phyloP scores from a whole-genome alignment of 2,797 vertebrate species.

The Cirrhinus molitorella region DNA sequence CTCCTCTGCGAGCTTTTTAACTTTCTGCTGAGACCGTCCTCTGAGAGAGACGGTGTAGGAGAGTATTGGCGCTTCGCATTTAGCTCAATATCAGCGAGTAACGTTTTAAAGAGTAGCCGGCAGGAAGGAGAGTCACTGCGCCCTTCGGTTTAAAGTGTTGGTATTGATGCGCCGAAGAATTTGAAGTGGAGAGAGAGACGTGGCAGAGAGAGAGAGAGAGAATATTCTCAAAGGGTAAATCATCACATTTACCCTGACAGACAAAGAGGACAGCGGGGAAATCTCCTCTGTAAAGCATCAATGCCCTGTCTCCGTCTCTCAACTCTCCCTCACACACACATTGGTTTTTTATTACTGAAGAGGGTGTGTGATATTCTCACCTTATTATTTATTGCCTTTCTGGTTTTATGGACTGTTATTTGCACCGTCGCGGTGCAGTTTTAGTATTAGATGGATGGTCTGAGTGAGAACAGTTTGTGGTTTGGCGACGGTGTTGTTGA shows the following conservation, averaged over 20 bases:
- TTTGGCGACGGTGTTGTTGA: background rate
- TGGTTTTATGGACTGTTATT: slow-evolving; percentile 45
- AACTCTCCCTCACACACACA: background rate
- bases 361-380: slow-evolving; percentile 42
- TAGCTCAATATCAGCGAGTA: slow-evolving; percentile 55
- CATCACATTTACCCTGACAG: slow-evolving; percentile 54
- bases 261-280: slow-evolving; percentile 48
- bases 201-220: slow-evolving; percentile 3
- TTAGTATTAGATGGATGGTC: slow-evolving; percentile 6
- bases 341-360: slow-evolving; percentile 14
- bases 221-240: slow-evolving; percentile 44
- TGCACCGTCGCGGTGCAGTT: background rate
- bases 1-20: slow-evolving; percentile 36
- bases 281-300: slow-evolving; percentile 46
- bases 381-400: slow-evolving; percentile 41
- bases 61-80: slow-evolving; percentile 35
- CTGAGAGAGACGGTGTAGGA: background rate
- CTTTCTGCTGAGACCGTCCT: slow-evolving; percentile 50
- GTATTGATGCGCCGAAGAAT: slow-evolving; percentile 54
- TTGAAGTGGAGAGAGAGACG: slow-evolving; percentile 38
- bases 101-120: slow-evolving; percentile 52
- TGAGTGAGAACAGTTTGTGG: background rate
- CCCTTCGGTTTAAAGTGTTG: slow-evolving; percentile 58
- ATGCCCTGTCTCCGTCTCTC: slow-evolving; percentile 25
- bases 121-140: slow-evolving; percentile 47